phyloP scores from a whole-genome alignment of 1,140 invertebrate genomes.

The Rhopalosiphum padi region DNA sequence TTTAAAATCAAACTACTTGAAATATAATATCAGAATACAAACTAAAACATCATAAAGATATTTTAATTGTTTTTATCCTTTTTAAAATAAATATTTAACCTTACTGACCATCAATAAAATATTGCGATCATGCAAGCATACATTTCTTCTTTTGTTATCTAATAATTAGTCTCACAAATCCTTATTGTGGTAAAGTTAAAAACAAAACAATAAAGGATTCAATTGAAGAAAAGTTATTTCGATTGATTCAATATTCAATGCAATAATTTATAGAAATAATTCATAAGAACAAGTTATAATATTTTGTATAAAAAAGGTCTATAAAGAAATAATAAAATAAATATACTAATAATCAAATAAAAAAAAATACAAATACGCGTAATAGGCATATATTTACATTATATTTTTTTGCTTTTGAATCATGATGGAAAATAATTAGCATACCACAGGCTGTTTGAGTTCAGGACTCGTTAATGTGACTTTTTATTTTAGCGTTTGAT shows the following conservation, averaged over 20 bases:
- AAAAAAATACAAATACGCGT: not conserved
- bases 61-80: not conserved
- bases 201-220: not conserved
- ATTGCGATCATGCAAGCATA: not conserved
- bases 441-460: not conserved
- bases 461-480: not conserved
- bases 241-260: not conserved
- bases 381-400: not conserved
- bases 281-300: not conserved
- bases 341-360: not conserved
- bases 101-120: not conserved
- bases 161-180: not conserved
- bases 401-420: not conserved
- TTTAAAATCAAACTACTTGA: not conserved
- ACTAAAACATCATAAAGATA: not conserved
- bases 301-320: not conserved
- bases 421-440: not conserved
- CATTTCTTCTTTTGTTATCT: not conserved
- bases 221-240: not conserved
- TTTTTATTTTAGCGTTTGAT: not conserved
- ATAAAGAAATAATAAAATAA: not conserved
- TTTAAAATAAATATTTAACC: not conserved
- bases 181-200: not conserved
- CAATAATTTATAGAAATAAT: slow-evolving; percentile 4
- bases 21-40: not conserved